Evolutionary conservation across 2,113 vertebrate genomes (phyloP).

Genomic region (Anser cygnoides): DNA sequence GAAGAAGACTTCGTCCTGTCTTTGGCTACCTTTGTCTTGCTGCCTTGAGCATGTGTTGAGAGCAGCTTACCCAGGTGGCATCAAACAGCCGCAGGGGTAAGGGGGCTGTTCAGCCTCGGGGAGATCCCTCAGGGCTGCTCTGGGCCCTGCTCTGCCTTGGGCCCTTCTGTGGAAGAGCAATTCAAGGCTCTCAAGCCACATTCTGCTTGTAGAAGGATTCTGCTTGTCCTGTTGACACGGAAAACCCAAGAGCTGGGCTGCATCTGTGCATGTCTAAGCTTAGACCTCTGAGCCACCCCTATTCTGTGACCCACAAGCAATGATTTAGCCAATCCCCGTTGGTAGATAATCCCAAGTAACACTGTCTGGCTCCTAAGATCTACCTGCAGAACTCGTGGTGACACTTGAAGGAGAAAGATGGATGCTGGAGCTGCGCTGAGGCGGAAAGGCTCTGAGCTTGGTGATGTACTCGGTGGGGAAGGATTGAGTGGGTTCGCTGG

Average conservation of each 20-base stretch:
- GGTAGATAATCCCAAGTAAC: neutral
- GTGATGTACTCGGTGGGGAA: neutral
- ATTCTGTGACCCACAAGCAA: neutral
- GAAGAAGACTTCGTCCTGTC: neutral
- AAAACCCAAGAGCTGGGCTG: neutral
- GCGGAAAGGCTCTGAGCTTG: neutral
- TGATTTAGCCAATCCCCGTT: neutral
- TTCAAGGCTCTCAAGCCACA: neutral
- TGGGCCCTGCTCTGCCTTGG: neutral
- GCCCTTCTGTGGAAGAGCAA: neutral
- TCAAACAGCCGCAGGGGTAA: fast-evolving
- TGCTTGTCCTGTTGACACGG: neutral
- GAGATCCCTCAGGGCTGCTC: neutral
- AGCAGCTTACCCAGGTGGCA: neutral
- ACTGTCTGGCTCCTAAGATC: neutral
- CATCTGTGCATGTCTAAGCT: neutral
- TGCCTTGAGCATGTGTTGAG: neutral
- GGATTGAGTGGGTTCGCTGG: neutral
- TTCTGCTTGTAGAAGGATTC: neutral
- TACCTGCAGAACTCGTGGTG: neutral
- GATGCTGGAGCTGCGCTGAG: neutral
- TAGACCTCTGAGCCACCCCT: neutral
- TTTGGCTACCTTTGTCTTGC: neutral
- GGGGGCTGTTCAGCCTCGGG: neutral
- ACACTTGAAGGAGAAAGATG: neutral